These are phyloP conservation scores for Genyomyrus donnyi DNA, from an alignment of 2,113 vertebrate genomes.

Conservation along the genomic window DNA sequence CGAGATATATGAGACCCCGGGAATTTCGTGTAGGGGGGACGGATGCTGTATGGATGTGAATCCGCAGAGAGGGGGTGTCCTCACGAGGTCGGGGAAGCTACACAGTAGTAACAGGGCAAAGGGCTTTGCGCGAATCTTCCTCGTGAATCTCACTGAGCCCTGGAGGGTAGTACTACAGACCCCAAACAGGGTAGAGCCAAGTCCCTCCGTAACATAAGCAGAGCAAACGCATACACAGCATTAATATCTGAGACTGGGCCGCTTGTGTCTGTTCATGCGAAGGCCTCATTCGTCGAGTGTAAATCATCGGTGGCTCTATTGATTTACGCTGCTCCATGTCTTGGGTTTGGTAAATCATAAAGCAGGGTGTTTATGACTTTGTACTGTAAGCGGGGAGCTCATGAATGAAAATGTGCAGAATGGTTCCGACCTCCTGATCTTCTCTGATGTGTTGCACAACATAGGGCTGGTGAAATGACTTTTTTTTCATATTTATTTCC, in stretches of 20 bases:
- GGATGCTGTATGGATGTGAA: not conserved
- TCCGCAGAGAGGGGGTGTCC: not conserved
- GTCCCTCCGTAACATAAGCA: not conserved
- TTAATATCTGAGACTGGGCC: not conserved
- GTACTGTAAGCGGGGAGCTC: not conserved
- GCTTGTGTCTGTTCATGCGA: not conserved
- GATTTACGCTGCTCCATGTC: not conserved
- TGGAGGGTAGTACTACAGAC: not conserved
- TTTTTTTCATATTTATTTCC: not conserved
- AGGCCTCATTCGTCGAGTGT: not conserved
- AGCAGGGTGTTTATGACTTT: not conserved
- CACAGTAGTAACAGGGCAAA: not conserved
- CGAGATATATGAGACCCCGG: not conserved
- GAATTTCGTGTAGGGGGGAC: not conserved
- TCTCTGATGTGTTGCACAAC: not conserved
- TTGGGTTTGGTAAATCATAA: not conserved
- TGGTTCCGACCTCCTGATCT: not conserved
- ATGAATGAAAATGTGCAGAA: not conserved
- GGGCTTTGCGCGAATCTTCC: not conserved
- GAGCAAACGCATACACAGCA: not conserved
- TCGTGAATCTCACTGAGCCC: not conserved
- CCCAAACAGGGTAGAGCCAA: not conserved
- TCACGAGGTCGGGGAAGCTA: not conserved
- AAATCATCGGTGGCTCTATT: not conserved
- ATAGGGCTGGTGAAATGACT: not conserved